phyloP scores from a whole-genome alignment of 2,888 invertebrate genomes.

The Sminthurinus aureus region DNA sequence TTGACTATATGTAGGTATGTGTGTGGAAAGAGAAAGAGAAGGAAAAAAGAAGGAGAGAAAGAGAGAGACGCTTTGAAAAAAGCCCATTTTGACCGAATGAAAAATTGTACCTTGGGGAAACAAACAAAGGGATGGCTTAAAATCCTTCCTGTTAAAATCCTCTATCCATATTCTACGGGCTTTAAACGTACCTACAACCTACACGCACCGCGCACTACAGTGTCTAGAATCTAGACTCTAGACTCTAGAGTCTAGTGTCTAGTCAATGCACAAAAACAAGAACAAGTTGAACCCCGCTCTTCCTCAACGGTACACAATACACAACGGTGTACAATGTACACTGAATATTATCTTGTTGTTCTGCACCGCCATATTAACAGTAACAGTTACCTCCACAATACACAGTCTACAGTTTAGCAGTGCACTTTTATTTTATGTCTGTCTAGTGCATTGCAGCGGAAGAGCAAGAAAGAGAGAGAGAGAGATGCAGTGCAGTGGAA shows the following conservation, averaged over 20 bases:
- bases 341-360: too few species aligned
- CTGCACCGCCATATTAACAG: too few species aligned
- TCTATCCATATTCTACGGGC: slow-evolving; percentile 17
- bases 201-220: not conserved
- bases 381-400: too few species aligned
- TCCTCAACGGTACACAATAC: too few species aligned
- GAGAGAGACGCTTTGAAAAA: slow-evolving; percentile 36
- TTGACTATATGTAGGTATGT: not conserved
- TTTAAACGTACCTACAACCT: not conserved
- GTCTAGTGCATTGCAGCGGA: too few species aligned
- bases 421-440: too few species aligned
- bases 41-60: not conserved
- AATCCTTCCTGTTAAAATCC: slow-evolving; percentile 45
- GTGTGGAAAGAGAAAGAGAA: not conserved
- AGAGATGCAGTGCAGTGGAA: too few species aligned
- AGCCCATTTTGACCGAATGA: slow-evolving; percentile 48
- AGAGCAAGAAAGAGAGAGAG: too few species aligned
- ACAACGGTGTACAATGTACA: too few species aligned
- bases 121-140: slow-evolving; percentile 46
- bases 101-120: slow-evolving; percentile 48
- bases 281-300: too few species aligned
- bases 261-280: not conserved
- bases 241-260: not conserved
- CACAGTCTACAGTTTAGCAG: too few species aligned
- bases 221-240: too few species aligned